Evolutionary conservation across 2,888 invertebrate genomes (phyloP).

Genomic region (Toxonevra muliebris): DNA sequence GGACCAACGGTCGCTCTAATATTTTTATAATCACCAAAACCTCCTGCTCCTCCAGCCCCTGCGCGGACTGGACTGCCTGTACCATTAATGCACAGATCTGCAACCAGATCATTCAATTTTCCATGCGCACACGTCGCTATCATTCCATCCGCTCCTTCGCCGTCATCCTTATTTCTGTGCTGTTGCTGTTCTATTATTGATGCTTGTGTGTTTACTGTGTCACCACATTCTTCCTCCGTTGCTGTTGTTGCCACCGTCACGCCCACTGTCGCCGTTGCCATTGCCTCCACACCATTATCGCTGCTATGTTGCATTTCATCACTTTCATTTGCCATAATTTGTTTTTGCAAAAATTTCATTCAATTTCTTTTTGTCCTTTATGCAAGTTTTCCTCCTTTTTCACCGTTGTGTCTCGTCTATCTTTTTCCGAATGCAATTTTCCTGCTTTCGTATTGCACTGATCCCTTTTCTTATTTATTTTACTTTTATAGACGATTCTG

Average conservation of each 20-base stretch:
- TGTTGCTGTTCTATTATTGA: background rate
- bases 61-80: constrained; percentile 16
- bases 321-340: constrained; percentile 60
- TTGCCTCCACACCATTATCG: constrained; percentile 21
- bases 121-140: constrained; percentile 34
- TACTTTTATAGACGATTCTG: no score
- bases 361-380: constrained; percentile 32
- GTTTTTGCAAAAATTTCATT: constrained; percentile 29
- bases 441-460: constrained; percentile 3
- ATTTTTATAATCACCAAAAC: constrained; percentile 53
- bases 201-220: no score
- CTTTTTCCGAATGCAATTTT: constrained; percentile 12
- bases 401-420: constrained; percentile 14
- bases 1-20: constrained; percentile 47
- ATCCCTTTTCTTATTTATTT: no score
- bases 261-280: constrained; percentile 14
- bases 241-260: constrained; percentile 17
- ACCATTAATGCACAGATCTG: constrained; percentile 51
- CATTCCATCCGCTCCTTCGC: constrained; percentile 8
- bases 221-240: background rate
- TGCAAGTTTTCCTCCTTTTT: constrained; percentile 22
- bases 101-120: constrained; percentile 54
- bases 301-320: constrained; percentile 48
- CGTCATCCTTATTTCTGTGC: constrained; percentile 14
- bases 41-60: background rate